Conservation (phyloP, 2,888 invertebrate species). For the Xiphydria camelus region DNA sequence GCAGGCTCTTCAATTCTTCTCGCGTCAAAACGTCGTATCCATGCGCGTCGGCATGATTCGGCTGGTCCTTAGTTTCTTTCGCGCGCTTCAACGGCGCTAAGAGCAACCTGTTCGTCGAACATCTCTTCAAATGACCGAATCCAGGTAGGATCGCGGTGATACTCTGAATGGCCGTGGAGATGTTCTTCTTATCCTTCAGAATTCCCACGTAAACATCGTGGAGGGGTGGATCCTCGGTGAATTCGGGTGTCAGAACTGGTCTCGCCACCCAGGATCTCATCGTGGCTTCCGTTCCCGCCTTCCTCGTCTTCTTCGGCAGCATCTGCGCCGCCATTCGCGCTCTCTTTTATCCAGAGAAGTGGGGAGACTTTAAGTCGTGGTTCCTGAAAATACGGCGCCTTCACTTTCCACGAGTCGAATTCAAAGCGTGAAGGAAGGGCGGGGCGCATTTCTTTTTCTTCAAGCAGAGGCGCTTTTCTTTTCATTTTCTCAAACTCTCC, state of each 20-base stretch:
- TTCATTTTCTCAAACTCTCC: no score
- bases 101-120: slow-evolving; percentile 65
- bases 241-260: slow-evolving; percentile 64
- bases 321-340: slow-evolving; percentile 15
- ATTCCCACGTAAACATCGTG: slow-evolving; percentile 66
- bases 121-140: slow-evolving; percentile 75
- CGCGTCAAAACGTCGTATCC: slow-evolving; percentile 21
- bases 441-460: no score
- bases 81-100: slow-evolving; percentile 53
- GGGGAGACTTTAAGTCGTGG: no score
- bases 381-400: slow-evolving; percentile 44
- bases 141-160: slow-evolving; percentile 64
- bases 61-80: slow-evolving; percentile 7
- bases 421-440: no score
- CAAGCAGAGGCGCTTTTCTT: no score
- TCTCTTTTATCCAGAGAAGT: no score
- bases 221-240: slow-evolving; percentile 59
- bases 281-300: slow-evolving; percentile 15
- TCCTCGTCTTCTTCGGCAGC: slow-evolving; percentile 21
- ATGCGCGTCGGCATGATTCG: background rate
- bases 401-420: no score
- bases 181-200: slow-evolving; percentile 65
- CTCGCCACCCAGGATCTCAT: slow-evolving; percentile 37
- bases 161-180: slow-evolving; percentile 69
- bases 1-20: slow-evolving; percentile 55